Conservation (phyloP, 2,797 vertebrate species). For the Hephaestus fuliginosus region DNA sequence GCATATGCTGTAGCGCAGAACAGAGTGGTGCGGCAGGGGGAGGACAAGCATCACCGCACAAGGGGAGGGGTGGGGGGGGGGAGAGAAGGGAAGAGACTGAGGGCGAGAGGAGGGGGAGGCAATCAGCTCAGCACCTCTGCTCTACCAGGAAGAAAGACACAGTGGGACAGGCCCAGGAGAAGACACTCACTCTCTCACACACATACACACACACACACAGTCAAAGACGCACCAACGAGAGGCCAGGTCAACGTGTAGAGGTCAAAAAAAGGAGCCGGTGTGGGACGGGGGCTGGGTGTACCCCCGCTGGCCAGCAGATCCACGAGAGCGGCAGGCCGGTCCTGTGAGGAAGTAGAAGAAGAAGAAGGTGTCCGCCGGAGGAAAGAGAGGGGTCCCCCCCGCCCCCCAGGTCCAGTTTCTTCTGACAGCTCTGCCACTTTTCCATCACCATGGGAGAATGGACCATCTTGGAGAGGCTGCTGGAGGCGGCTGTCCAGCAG, state of each 20-base stretch:
- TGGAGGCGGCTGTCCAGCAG: slow-evolving; percentile 94
- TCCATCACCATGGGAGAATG: slow-evolving; percentile 89
- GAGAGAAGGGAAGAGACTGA: slow-evolving; percentile 48
- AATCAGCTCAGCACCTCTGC: slow-evolving; percentile 77
- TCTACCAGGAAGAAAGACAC: slow-evolving; percentile 57
- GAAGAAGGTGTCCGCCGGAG: slow-evolving; percentile 30
- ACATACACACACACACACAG: slow-evolving; percentile 33
- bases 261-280: slow-evolving; percentile 66
- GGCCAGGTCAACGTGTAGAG: slow-evolving; percentile 68
- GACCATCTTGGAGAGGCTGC: slow-evolving; percentile 92
- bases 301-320: slow-evolving; percentile 33
- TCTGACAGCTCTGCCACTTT: slow-evolving; percentile 54
- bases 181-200: slow-evolving; percentile 53
- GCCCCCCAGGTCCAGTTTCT: slow-evolving; percentile 52
- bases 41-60: slow-evolving; percentile 79
- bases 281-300: slow-evolving; percentile 37
- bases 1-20: slow-evolving; percentile 83
- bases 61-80: slow-evolving; percentile 43
- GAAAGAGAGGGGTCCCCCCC: slow-evolving; percentile 30
- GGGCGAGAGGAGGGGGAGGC: slow-evolving; percentile 49
- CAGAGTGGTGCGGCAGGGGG: slow-evolving; percentile 82
- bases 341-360: slow-evolving; percentile 40
- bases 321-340: slow-evolving; percentile 34
- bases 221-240: slow-evolving; percentile 37
- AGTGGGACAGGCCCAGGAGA: slow-evolving; percentile 72